Base-by-base conservation (phyloP, 2,888 invertebrate genomes). In the Drosophila neotestacea region DNA sequence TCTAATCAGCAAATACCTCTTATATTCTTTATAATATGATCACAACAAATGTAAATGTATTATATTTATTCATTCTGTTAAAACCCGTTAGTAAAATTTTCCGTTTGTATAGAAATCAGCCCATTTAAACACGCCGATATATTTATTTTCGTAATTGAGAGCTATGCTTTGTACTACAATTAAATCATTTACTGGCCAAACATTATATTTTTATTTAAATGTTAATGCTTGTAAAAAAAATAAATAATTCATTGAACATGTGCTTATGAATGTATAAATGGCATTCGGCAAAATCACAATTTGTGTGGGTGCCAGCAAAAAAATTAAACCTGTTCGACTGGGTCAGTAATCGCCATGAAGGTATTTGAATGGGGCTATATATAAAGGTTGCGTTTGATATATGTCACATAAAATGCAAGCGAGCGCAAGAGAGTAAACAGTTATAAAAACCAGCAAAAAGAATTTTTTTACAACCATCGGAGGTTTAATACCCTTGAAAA, bases 301-400 rank as follows among this genome's bases (percentile, higher is more conserved):
- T 77, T 77, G 22, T 16, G 9, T 50, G 42, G 34, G 44, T 10
- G 51, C 10, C 30, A 54, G 32, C 32, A 39, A 39, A 38, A 46
- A 50, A 42, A 32, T n/a, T 11, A 10, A 39, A 70, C 30, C 51
- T 41, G 27, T 58, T 36, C 11, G 39, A 51, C 50, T 36, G 54
- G 41, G 30, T 38, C 44, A 27, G 47, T 32, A 22, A 34, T 50
- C 22, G 46, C 39, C 55, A 36, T 56, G 52, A 13, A 22, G 13
- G 13, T 16, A 42, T 50, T 50, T 44, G 39, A 47, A 56, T 42
- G 60, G 32, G 51, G 9, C 32, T 52, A 22, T 10, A 55, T 42
- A 55, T 36, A 56, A 16, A 42, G 44, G 47, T 51, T 67, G 50
- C 61, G 59, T 61, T 77, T 58, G 44, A 73, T 73, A 51, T 38